Evolutionary conservation across 1,140 invertebrate genomes (phyloP), one percentile per base, ranked within the genome.

Genomic region (Periplaneta americana): DNA sequence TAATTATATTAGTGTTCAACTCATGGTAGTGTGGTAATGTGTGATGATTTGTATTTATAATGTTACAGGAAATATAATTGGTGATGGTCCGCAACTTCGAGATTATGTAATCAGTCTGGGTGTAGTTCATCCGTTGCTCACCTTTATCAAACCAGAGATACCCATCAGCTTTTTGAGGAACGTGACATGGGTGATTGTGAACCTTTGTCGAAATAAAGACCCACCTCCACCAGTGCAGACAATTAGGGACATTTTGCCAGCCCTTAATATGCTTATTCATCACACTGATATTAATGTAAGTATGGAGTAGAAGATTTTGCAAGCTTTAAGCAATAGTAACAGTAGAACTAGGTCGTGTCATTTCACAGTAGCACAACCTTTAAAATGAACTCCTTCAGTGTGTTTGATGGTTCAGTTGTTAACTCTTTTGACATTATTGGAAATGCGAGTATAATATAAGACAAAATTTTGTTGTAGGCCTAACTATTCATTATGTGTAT

Each of bases 161-260:
- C 96, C 96, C 35, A 95, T 98, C 82, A 92, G 94, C 78, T 99
- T 99, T 89, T 90, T 98, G 84, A 93, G 98, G 78, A 99, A 99
- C 88, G 97, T 99, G n/a, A 98, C 97, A 34, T 99, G 98, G 98
- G 97, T 98, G 34, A 97, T 99, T 89, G 97, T 98, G 18, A 99
- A 99, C 89, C 91, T 99, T 85, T 99, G 97, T 91, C 94, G 98
- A 84, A 98, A 96, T 90, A 99, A 99, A 91, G 97, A 98, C 86
- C 97, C 97, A 35, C 95, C 97, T 15, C 96, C 96, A 84, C 92
- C 95, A 84, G 91, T 94, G 78, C 90, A 93, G 85, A 98, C 97
- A 11, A 98, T 99, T 84, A 91, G 94, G 86, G 96, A 98, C 88
- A 94, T 99, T 86, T 91, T 99, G 84, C 98, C 98, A 75, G 98